Base-by-base conservation (phyloP, 2,797 vertebrate species). In the Phyllotis vaccarum region DNA sequence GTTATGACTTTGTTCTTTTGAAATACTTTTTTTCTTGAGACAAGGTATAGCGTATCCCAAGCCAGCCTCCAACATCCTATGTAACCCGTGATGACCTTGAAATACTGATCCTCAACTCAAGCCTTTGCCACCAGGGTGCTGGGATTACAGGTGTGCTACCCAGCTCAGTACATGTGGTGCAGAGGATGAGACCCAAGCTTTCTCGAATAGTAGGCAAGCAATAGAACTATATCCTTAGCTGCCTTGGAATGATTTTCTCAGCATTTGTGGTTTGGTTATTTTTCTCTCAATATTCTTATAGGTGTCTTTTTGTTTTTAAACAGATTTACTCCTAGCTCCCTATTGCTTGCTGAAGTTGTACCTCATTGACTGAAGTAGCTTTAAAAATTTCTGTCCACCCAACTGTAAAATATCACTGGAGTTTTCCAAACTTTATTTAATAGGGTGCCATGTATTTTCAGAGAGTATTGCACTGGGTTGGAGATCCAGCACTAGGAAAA, bases 181-280 rank as follows among this genome's bases (percentile, higher is more conserved):
- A 27, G 83, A 70, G n/a, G 13, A 43, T 58, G 68, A 72, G 72
- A 70, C n/a, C 66, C 9, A 31, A 19, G 24, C 16, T 27, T 74
- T 72, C 14, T 9, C 11, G 5, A 21, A 52, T 70, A 27, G 5
- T 74, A 56, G n/a, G 24, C 68, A 87, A 56, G 68, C 52, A 29
- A 70, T 22, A 40, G 49, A 72, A 3, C 3, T 72, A n/a, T 49
- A 24, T 37, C 19, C 22, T 37, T 37, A 37, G 27, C 16, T 3
- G 22, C 34, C 80, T 94, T 86, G 92, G 72, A 94, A 92, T 66
- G 86, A 52, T 94, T 93, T 93, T 34, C 66, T 96, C 17, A 85
- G 6, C 40, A 87, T 74, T 94, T 94, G 62, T 90, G 27, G 49
- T 90, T 82, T 58, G 90, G 74, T 79, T 94, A 5, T 12, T 90